Evolutionary conservation across 2,113 vertebrate species (phyloP), one percentile per base, ranked within the genome.

Genomic region (Brachyhypopomus occidentalis): DNA sequence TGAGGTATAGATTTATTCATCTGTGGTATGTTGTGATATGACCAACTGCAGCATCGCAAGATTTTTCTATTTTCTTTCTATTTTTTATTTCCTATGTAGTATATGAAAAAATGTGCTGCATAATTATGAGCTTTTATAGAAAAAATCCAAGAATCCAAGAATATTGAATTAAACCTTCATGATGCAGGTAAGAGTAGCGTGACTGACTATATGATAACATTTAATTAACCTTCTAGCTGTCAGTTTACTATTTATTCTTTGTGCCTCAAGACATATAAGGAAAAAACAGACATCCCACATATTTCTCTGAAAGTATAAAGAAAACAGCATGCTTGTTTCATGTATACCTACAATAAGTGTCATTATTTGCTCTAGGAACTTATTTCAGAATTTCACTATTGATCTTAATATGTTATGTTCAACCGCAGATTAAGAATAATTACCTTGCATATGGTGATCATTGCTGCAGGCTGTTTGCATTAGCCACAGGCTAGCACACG

Each of bases 231-330:
- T 69, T 69, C 17, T 8, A 38, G 30, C 20, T 70, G 34, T 20
- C 36, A 5, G 20, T 70, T 70, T 41, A 70, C 22, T 41, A 19
- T 70, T 70, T 70, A 22, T 41, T 70, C 66, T 70, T 70, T 34
- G 64, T 41, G 38, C 30, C 36, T 38, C 64, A 36, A 67, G 17
- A 6, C 36, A 36, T 70, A 14, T 25, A 63, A 63, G 23, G 9
- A 63, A 12, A 63, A 38, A 38, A 0, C 27, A 69, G 64, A 19
- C 30, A 16, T 36, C 34, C 30, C 34, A n/a, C 20, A 69, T 36
- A 19, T 41, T n/a, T 20, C 6, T 38, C n/a, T 1, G 66, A 2
- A 20, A 9, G 19, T 9, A 41, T 19, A 36, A 36, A 22, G 20
- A 70, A 34, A n/a, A 8, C 20, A 41, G 36, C 20, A 12, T 41